Conservation (phyloP, 1,140 invertebrate species). For the Macrosteles quadrilineatus region DNA sequence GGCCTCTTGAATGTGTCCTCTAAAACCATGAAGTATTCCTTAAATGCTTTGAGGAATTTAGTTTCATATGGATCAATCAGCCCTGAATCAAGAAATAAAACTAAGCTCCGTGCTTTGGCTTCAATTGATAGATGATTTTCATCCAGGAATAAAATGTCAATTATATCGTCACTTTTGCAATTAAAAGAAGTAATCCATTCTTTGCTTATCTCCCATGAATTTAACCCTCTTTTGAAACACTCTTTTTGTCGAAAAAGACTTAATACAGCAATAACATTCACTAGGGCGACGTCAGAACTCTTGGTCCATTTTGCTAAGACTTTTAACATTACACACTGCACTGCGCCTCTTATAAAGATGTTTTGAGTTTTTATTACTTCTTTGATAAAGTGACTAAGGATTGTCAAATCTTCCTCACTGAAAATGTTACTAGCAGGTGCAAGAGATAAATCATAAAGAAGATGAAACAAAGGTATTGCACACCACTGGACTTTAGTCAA, state of each 20-base stretch:
- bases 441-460: background rate
- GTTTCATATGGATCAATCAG: background rate
- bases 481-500: background rate
- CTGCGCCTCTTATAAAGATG: conserved; percentile 41
- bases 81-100: conserved; percentile 11
- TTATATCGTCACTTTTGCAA: background rate
- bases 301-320: conserved; percentile 35
- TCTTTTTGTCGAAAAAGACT: conserved; percentile 37
- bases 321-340: conserved; percentile 40
- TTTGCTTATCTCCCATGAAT: conserved; percentile 33
- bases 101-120: conserved; percentile 7
- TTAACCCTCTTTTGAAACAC: conserved; percentile 35
- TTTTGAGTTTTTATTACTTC: conserved; percentile 40
- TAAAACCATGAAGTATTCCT: background rate
- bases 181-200: conserved; percentile 35
- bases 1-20: background rate
- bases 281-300: background rate
- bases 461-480: conserved; percentile 11
- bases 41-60: background rate
- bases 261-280: conserved; percentile 31
- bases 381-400: conserved; percentile 37
- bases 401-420: conserved; percentile 24
- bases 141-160: background rate
- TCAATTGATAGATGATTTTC: background rate
- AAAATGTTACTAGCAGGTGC: background rate